Evolutionary conservation across 2,113 vertebrate genomes (phyloP).

Genomic region (Naja naja): DNA sequence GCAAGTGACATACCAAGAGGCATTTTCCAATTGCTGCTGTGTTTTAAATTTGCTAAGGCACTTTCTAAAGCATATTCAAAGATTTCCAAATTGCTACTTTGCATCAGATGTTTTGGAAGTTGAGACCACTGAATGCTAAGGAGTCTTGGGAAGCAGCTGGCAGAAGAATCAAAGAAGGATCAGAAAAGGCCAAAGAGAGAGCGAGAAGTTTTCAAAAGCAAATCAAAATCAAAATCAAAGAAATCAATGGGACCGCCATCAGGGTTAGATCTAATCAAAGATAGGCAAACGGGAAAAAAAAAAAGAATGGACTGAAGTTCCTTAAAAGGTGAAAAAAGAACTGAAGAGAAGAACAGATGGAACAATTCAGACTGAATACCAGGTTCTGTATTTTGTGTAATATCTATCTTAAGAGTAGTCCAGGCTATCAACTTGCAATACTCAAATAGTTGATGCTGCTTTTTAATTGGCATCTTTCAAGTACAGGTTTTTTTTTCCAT

Average conservation of each 20-base stretch:
- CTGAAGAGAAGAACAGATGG: background rate
- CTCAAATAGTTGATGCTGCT: background rate
- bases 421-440: background rate
- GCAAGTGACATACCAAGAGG: background rate
- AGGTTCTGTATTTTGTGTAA: background rate
- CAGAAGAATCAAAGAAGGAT: background rate
- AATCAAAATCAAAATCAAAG: background rate
- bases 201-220: background rate
- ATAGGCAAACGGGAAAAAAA: background rate
- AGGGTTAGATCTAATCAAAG: background rate
- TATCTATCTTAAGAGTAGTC: background rate
- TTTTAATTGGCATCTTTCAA: background rate
- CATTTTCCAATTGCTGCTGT: background rate
- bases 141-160: background rate
- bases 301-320: background rate
- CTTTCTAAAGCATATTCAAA: background rate
- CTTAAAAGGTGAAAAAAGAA: background rate
- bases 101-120: background rate
- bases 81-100: background rate
- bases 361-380: background rate
- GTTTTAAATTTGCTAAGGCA: background rate
- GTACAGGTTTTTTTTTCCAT: background rate
- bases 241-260: background rate
- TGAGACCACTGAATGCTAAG: background rate
- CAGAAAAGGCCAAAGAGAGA: background rate